Conservation (phyloP, 2,797 vertebrate species). For the Neostethus bicornis region DNA sequence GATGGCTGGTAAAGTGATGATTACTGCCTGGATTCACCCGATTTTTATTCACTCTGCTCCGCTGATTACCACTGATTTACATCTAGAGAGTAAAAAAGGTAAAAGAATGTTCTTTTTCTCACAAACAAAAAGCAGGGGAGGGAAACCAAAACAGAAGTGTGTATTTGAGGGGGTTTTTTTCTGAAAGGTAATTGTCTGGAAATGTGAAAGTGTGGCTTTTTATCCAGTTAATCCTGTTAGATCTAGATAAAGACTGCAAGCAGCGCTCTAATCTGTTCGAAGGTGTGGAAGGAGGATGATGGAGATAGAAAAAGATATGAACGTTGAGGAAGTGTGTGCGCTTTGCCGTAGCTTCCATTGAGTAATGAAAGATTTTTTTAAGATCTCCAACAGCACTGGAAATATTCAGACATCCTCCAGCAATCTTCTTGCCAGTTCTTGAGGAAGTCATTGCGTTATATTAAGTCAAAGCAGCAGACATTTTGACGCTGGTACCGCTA, state of each 20-base stretch:
- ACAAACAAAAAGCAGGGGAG: conserved; percentile 38
- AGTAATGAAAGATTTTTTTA: conserved; percentile 25
- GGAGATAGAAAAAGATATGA: conserved; percentile 62
- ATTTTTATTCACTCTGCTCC: conserved; percentile 46
- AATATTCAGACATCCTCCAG: neutral
- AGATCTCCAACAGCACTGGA: conserved; percentile 3
- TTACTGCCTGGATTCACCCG: conserved; percentile 60
- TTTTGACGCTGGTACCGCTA: conserved; percentile 66
- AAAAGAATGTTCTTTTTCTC: conserved; percentile 36
- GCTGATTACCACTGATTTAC: conserved; percentile 43
- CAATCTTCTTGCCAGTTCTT: conserved; percentile 59
- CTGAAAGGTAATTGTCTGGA: conserved; percentile 73
- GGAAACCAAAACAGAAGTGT: conserved; percentile 38
- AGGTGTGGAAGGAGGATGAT: conserved; percentile 73
- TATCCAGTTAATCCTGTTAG: conserved; percentile 75
- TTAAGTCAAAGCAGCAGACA: conserved; percentile 70
- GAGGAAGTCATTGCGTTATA: conserved; percentile 78
- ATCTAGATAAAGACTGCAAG: conserved; percentile 65
- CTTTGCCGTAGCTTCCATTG: conserved; percentile 9
- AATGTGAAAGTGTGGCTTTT: conserved; percentile 64
- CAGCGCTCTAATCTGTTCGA: conserved; percentile 64
- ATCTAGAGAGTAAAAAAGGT: conserved; percentile 50
- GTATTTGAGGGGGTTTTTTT: too few relatives aligned
- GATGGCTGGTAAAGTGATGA: conserved; percentile 59
- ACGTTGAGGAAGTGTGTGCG: conserved; percentile 22